Conservation (phyloP, 1,140 invertebrate genomes). For the Sweltsa coloradensis region DNA sequence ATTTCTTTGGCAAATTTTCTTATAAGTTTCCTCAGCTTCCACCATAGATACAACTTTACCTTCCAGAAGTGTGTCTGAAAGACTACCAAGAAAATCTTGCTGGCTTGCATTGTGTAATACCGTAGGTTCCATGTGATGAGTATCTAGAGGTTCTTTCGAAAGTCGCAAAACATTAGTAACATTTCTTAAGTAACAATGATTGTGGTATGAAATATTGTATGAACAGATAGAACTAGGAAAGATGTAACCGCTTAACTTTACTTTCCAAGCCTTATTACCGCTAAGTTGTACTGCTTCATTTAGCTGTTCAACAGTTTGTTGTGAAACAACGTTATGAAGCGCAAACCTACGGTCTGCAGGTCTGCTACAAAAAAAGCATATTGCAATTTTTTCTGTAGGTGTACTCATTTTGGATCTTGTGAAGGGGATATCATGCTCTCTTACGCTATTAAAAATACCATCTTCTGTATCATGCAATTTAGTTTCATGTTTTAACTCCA, state of each 20-base stretch:
- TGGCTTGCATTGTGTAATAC: not conserved
- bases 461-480: no score
- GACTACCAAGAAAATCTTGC: not conserved
- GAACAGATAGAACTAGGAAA: constrained; percentile 1
- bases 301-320: not conserved
- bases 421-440: no score
- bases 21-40: constrained; percentile 3
- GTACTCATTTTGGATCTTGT: no score
- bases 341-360: no score
- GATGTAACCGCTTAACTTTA: constrained; percentile 4
- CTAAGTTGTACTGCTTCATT: not conserved
- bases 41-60: constrained; percentile 6
- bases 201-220: constrained; percentile 5
- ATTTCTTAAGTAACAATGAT: constrained; percentile 4
- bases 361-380: no score
- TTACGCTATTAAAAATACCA: no score
- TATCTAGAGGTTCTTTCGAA: not conserved
- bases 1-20: constrained; percentile 5
- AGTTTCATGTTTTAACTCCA: no score
- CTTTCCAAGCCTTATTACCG: not conserved
- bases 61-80: not conserved
- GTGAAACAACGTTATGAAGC: no score
- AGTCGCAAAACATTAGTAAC: constrained; percentile 1
- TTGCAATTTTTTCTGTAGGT: no score
- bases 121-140: not conserved